These are phyloP conservation scores for Aromia moschata DNA, from an alignment of 2,888 invertebrate genomes.

Conservation along the genomic window DNA sequence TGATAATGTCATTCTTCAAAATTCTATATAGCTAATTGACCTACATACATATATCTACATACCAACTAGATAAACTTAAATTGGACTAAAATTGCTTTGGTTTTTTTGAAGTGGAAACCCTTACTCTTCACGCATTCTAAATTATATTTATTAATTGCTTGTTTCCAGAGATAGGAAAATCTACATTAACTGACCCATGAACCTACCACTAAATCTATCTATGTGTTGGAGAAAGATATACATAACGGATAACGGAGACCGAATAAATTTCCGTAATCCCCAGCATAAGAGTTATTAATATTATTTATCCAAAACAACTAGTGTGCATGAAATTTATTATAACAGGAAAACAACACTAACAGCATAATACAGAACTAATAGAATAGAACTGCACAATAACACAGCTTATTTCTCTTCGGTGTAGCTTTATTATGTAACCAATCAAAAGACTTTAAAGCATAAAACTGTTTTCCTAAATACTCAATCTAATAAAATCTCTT, in stretches of 20 bases:
- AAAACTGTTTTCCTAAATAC: constrained; percentile 62
- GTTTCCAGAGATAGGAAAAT: too few relatives aligned
- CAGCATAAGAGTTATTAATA: constrained; percentile 22
- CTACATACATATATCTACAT: too few relatives aligned
- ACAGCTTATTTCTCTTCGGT: constrained; percentile 46
- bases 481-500: constrained; percentile 63
- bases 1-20: too few relatives aligned
- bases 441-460: constrained; percentile 57
- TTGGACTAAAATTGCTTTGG: too few relatives aligned
- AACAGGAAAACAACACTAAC: constrained; percentile 40
- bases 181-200: too few relatives aligned
- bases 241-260: neutral
- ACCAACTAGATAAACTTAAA: too few relatives aligned
- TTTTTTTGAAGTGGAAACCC: too few relatives aligned
- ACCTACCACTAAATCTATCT: too few relatives aligned
- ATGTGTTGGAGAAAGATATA: neutral
- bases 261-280: constrained; percentile 17
- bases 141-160: too few relatives aligned
- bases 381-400: constrained; percentile 51
- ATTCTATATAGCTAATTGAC: too few relatives aligned
- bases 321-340: constrained; percentile 39
- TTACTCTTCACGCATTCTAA: too few relatives aligned
- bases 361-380: constrained; percentile 47
- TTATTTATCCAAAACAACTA: constrained; percentile 32
- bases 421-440: constrained; percentile 56